phyloP scores from a whole-genome alignment of 2,797 vertebrate genomes.

The Sebastes oblongus region DNA sequence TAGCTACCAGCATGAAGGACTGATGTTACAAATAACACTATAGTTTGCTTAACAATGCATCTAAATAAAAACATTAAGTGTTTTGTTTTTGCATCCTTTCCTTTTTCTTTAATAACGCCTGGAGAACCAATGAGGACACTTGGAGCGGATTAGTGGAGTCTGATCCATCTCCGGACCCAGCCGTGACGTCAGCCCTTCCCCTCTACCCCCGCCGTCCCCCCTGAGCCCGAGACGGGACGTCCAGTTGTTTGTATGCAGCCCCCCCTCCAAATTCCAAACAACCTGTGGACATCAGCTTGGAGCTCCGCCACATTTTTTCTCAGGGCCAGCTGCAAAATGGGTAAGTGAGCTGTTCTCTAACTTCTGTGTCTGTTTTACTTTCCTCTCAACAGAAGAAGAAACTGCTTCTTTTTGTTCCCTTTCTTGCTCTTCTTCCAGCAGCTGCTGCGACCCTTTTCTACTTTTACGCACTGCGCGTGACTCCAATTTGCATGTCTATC shows the following conservation, averaged over 20 bases:
- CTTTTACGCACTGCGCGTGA: neutral
- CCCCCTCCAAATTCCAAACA: neutral
- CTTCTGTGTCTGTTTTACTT: neutral
- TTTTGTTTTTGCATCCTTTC: neutral
- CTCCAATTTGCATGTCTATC: slow-evolving; percentile 6
- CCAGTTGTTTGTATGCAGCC: slow-evolving; percentile 31
- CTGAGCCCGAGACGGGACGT: slow-evolving; percentile 32
- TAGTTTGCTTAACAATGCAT: neutral
- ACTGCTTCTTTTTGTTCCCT: neutral
- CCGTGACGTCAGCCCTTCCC: slow-evolving; percentile 34
- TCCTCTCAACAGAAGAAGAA: neutral
- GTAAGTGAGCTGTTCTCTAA: neutral
- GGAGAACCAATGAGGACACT: neutral
- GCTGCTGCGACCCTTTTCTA: neutral
- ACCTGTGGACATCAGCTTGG: slow-evolving; percentile 47
- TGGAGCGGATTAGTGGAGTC: slow-evolving; percentile 24
- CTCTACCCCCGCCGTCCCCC: neutral
- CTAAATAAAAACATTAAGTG: neutral
- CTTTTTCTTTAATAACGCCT: neutral
- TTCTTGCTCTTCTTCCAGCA: neutral
- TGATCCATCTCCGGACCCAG: slow-evolving; percentile 8
- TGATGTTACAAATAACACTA: too few relatives aligned
- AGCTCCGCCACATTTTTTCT: neutral
- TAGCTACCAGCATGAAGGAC: too few relatives aligned
- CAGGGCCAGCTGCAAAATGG: slow-evolving; percentile 47